These are phyloP conservation scores for Lepisosteus oculatus DNA, from an alignment of 2,113 vertebrate genomes.

Conservation along the genomic window DNA sequence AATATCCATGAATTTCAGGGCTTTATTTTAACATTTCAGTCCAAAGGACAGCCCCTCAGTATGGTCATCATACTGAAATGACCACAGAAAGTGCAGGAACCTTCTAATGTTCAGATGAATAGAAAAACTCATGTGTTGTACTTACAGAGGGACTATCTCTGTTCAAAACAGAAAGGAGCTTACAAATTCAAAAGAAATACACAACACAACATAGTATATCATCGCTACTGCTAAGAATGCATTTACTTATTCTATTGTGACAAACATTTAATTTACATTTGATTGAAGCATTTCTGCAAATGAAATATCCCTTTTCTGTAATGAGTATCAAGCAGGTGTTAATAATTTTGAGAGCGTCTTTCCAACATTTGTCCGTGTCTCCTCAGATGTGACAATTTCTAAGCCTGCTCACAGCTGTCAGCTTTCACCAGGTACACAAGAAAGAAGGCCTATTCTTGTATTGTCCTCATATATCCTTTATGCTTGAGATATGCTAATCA, in stretches of 20 bases:
- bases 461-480: background rate
- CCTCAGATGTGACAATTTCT: conserved; percentile 1
- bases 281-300: conserved; percentile 7
- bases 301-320: background rate
- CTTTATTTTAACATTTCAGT: too few species aligned
- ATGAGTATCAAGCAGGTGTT: conserved; percentile 1
- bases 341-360: conserved; percentile 2
- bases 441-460: background rate
- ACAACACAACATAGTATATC: background rate
- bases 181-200: too few species aligned
- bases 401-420: background rate
- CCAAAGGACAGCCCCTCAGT: too few species aligned
- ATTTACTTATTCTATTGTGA: background rate
- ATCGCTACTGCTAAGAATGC: background rate
- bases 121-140: too few species aligned
- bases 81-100: too few species aligned
- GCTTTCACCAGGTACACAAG: background rate
- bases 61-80: too few species aligned
- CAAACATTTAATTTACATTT: conserved; percentile 1
- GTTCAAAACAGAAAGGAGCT: too few species aligned
- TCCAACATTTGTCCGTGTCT: background rate
- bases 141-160: too few species aligned
- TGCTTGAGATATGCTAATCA: background rate
- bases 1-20: too few species aligned
- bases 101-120: too few species aligned